A percentile compares a stretch with the other conserved stretches of the same genome.
These are phyloP conservation scores for Beroe forskalii DNA, from an alignment of 37 sponge, comb jelly and placozoan species.

Conservation along the genomic window DNA sequence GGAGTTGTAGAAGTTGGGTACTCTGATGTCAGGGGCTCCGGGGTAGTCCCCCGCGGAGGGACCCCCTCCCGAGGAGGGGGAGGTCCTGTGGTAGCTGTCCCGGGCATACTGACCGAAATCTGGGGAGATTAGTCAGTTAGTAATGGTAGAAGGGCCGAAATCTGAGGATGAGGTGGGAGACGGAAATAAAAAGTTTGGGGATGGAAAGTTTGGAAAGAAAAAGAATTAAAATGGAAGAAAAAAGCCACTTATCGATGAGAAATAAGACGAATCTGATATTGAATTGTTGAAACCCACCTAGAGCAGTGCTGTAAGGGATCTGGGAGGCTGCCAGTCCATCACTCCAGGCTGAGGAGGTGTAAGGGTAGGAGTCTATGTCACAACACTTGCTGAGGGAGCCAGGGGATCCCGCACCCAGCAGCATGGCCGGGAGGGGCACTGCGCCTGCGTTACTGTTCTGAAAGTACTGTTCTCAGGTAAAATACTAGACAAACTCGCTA, in stretches of 20 bases:
- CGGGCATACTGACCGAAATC: constrained; percentile 49
- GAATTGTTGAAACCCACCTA: constrained; percentile 9
- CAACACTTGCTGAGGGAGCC: constrained; percentile 49
- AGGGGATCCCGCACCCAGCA: constrained; percentile 39
- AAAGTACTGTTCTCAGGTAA: constrained; percentile 65
- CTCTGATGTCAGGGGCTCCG: constrained; percentile 43
- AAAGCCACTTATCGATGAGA: too few species aligned
- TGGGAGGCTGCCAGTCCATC: constrained; percentile 44
- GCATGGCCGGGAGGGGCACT: constrained; percentile 55
- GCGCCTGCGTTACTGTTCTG: constrained; percentile 28
- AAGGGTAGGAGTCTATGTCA: constrained; percentile 52
- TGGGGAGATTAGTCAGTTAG: too few species aligned
- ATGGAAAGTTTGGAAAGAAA: too few species aligned
- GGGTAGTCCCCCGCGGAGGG: not conserved
- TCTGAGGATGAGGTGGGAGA: too few species aligned
- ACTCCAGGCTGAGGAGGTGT: constrained; percentile 58
- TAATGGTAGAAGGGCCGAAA: too few species aligned
- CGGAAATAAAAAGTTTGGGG: too few species aligned
- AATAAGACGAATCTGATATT: too few species aligned
- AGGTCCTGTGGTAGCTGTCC: constrained; percentile 14
- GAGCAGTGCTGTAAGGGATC: constrained; percentile 58
- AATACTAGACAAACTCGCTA: not conserved
- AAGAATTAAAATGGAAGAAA: too few species aligned
- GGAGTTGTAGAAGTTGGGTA: constrained; percentile 63
- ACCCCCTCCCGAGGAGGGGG: constrained; percentile 11